Evolutionary conservation across 2,888 invertebrate genomes (phyloP), one percentile per base, ranked within the genome.

Genomic region (Herminia tarsipennalis): DNA sequence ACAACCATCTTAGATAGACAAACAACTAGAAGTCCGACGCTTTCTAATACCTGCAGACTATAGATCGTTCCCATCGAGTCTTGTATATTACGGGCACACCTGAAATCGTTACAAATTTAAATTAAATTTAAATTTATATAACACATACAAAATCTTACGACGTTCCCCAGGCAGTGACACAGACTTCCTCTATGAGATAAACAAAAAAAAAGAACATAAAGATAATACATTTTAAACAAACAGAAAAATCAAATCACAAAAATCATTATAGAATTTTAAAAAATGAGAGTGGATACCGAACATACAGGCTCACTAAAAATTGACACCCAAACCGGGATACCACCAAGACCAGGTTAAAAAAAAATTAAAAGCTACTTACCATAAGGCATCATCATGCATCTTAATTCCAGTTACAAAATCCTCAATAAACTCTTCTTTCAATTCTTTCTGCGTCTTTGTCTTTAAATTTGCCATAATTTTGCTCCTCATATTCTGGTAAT

Each of bases 61-160:
- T 83, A 86, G 0, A 85, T 46, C 2, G 67, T 66, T 0, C 86
- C 83, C 38, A 86, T 54, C 1, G 80, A 64, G 1, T 45, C 36
- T 44, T 86, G 84, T 0, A 83, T 75, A 34, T 78, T 73, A 0
- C 59, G 59, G 0, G 82, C 77, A 42, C 83, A 83, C 78, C 86
- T 86, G 55, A 5, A 42, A 40, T 28, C 3, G 14, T 28, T 8
- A 28, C 2, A 28, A 28, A 3, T 25, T n/a, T n/a, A n/a, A n/a
- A n/a, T n/a, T n/a, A n/a, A n/a, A n/a, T n/a, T n/a, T n/a, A n/a
- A n/a, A n/a, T n/a, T n/a, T n/a, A n/a, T n/a, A n/a, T n/a, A n/a
- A n/a, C n/a, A n/a, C n/a, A n/a, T n/a, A n/a, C n/a, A n/a, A n/a
- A n/a, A n/a, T n/a, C n/a, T n/a, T n/a, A n/a, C n/a, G n/a, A n/a